Conservation (phyloP, 2,888 invertebrate genomes). For the Sussaba pulchella region DNA sequence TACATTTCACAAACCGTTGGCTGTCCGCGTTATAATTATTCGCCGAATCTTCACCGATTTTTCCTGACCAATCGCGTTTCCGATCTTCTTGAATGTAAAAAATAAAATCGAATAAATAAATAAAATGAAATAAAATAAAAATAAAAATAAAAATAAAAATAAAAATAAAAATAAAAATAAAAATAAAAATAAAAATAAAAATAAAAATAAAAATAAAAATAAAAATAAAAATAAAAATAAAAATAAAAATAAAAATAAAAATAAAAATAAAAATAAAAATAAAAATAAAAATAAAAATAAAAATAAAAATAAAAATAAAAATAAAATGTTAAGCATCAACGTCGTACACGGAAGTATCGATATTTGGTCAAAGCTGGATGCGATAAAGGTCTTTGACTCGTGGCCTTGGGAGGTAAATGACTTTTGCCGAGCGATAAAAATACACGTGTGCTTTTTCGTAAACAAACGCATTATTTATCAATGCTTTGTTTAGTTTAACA, state of each 20-base stretch:
- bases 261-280: too few species aligned
- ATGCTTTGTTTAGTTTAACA: background rate
- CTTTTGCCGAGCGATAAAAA: background rate
- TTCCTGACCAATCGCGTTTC: background rate
- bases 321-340: background rate
- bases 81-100: background rate
- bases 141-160: background rate
- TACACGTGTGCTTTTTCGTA: background rate
- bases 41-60: background rate
- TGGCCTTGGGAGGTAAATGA: conserved; percentile 11
- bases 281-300: background rate
- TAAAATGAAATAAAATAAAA: background rate
- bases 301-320: background rate
- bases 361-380: background rate
- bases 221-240: too few species aligned
- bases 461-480: conserved; percentile 3
- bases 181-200: too few species aligned
- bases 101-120: too few species aligned
- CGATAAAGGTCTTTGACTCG: conserved; percentile 38
- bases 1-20: conserved; percentile 51
- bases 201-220: too few species aligned
- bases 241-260: too few species aligned
- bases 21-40: background rate
- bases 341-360: background rate
- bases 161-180: too few species aligned